These are phyloP conservation scores for Cephus sareptanus DNA, from an alignment of 2,888 invertebrate species.

Conservation along the genomic window DNA sequence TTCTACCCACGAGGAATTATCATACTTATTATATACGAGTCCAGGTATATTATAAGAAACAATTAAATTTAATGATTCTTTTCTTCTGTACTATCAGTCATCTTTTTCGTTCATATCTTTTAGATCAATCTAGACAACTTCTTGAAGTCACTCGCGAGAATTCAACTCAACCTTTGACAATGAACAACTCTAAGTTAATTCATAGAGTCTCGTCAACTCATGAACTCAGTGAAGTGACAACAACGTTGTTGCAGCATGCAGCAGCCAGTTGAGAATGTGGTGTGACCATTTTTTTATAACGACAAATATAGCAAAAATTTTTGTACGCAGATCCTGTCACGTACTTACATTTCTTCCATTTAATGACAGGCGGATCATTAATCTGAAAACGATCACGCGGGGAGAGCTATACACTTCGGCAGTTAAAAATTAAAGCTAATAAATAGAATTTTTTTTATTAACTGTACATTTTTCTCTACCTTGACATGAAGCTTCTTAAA, in stretches of 20 bases:
- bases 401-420: too few relatives aligned
- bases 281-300: too few relatives aligned
- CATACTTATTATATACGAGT: conserved; percentile 66
- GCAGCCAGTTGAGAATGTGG: conserved; percentile 49
- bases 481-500: too few relatives aligned
- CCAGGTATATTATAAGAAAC: conserved; percentile 42
- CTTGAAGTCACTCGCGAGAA: conserved; percentile 47
- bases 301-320: too few relatives aligned
- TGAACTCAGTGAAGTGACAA: conserved; percentile 59
- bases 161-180: conserved; percentile 40
- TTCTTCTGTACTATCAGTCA: conserved; percentile 19
- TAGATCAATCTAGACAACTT: conserved; percentile 51
- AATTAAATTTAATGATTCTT: not conserved
- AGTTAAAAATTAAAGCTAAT: too few relatives aligned
- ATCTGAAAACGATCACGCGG: too few relatives aligned
- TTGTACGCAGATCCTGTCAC: too few relatives aligned
- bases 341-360: too few relatives aligned
- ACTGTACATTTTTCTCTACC: too few relatives aligned
- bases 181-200: conserved; percentile 44
- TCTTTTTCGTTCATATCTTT: not conserved
- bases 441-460: too few relatives aligned
- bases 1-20: conserved; percentile 71
- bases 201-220: conserved; percentile 55
- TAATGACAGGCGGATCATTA: too few relatives aligned
- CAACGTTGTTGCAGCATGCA: conserved; percentile 52